Conservation (phyloP, 2,113 vertebrate genomes). For the Podocnemis expansa region DNA sequence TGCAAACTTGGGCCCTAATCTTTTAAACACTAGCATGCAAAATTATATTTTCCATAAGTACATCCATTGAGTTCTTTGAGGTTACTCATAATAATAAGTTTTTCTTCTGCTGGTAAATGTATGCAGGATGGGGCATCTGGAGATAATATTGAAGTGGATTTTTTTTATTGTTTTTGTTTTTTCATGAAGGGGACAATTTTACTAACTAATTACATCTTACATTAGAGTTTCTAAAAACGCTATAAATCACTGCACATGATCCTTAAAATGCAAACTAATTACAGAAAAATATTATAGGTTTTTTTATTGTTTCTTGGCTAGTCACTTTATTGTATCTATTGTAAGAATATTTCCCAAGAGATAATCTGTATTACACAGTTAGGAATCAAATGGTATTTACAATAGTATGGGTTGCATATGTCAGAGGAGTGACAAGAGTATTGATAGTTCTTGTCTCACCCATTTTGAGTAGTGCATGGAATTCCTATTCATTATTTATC, state of each 20-base stretch:
- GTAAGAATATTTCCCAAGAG: background rate
- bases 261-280: background rate
- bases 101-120: slow-evolving; percentile 17
- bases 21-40: slow-evolving; percentile 31
- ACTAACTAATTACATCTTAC: background rate
- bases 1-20: background rate
- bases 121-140: slow-evolving; percentile 34
- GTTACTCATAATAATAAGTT: slow-evolving; percentile 19
- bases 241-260: slow-evolving; percentile 25
- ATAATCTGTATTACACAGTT: background rate
- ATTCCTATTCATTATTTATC: slow-evolving; percentile 22
- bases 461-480: background rate
- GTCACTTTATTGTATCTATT: background rate
- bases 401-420: background rate
- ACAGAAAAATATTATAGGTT: background rate
- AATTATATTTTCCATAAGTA: slow-evolving; percentile 9
- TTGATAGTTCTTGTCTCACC: slow-evolving; percentile 9
- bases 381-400: background rate
- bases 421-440: slow-evolving; percentile 37
- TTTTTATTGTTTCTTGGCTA: slow-evolving; percentile 38
- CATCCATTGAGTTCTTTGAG: slow-evolving; percentile 22
- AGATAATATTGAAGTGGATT: background rate
- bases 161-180: background rate
- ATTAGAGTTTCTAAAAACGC: slow-evolving; percentile 39
- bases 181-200: background rate